Percentiles rank a stretch among this genome's conserved stretches.
These are phyloP conservation scores for Struthidea cinerea DNA, from an alignment of 2,113 vertebrate genomes.

Conservation along the genomic window DNA sequence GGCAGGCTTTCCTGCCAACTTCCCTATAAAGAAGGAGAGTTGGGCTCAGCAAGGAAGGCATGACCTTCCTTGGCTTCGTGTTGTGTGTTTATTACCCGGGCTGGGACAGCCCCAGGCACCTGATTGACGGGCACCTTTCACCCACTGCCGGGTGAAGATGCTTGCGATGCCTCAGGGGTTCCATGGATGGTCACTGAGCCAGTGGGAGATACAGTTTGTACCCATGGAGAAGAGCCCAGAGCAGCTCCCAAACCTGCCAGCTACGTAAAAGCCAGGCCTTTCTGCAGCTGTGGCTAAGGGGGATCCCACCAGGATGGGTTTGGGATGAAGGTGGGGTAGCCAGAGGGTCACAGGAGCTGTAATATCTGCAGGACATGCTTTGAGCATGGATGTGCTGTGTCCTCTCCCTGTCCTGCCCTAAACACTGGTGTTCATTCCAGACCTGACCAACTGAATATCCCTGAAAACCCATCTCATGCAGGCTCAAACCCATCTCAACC, in stretches of 20 bases:
- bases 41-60: fast-evolving
- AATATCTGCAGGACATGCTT: neutral
- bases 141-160: neutral
- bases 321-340: neutral
- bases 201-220: neutral
- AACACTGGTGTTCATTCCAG: neutral
- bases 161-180: neutral
- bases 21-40: neutral
- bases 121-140: neutral
- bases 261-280: neutral
- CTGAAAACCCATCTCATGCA: neutral
- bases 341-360: neutral
- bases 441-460: neutral
- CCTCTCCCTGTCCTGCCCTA: neutral
- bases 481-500: neutral
- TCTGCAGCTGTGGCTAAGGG: neutral
- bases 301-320: neutral
- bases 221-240: neutral
- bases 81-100: neutral
- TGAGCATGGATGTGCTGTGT: fast-evolving
- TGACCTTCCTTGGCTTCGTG: neutral
- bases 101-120: neutral
- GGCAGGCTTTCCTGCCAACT: neutral
- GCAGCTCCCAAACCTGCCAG: neutral
- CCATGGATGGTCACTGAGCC: neutral